Evolutionary conservation across 2,113 vertebrate genomes (phyloP), one percentile per base, ranked within the genome.

Genomic region (Chaenogobius annularis): DNA sequence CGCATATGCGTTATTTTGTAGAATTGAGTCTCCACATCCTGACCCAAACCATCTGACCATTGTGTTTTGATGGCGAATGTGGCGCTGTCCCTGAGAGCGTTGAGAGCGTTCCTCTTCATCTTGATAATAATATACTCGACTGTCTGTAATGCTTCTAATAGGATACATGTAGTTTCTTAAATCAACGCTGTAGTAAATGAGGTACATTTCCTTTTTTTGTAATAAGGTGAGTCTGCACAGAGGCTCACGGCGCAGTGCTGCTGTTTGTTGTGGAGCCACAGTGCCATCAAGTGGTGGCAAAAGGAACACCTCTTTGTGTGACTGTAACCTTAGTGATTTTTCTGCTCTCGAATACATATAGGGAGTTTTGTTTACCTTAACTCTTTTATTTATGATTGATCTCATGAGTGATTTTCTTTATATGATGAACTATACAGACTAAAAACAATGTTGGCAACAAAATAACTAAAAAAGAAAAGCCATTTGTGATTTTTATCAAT

Each of bases 231-330:
- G 65, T 76, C 50, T 68, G 68, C 14, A 75, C 71, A 22, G 65
- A 31, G 63, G 47, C 50, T 73, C 14, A 44, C 35, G 23, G 68
- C 20, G 43, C 68, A 56, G 48, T 50, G 20, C 5, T 56, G 1
- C 22, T 19, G 3, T 67, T 23, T 87, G 87, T 40, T 47, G 9
- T 88, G 88, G 94, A 92, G 89, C 91, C 88, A 95, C 93, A 96
- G 92, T 94, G 91, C 97, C 97, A 95, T 89, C 97, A 94, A 79
- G 92, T 94, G 97, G 96, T 73, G 31, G 0, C 3, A 7, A 67
- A 40, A 0, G 20, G 79, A 83, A 91, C 50, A 37, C 2, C 83
- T 10, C 35, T 40, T 70, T 80, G 78, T 88, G 88, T 83, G 77
- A 67, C 61, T 40, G 13, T 23, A 31, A 52, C 48, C 4, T 12